Evolutionary conservation across 2,888 invertebrate species (phyloP).

Genomic region (Opisthograptis luteolata): DNA sequence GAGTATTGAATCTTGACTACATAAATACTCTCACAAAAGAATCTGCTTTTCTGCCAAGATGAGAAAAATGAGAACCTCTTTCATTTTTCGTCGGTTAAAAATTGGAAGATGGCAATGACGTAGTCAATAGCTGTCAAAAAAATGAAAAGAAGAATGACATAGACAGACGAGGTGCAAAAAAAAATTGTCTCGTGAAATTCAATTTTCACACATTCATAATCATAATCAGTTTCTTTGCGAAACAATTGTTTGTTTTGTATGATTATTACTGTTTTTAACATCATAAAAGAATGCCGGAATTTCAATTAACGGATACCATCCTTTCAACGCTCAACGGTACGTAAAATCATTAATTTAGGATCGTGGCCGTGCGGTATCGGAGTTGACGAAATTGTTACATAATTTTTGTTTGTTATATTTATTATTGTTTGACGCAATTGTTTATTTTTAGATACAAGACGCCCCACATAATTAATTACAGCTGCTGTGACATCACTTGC

Average conservation of each 20-base stretch:
- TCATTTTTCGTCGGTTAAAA: too few species aligned
- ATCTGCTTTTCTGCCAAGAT: too few species aligned
- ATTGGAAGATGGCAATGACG: too few species aligned
- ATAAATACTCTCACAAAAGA: too few species aligned
- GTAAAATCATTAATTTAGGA: conserved; percentile 8
- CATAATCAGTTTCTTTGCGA: too few species aligned
- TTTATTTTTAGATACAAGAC: conserved; percentile 76
- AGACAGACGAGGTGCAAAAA: too few species aligned
- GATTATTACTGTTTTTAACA: conserved; percentile 3
- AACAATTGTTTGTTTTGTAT: conserved; percentile 1
- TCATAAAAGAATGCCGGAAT: conserved; percentile 64
- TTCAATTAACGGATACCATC: conserved; percentile 67
- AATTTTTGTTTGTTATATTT: conserved; percentile 69
- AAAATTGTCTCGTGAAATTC: too few species aligned
- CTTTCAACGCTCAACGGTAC: conserved; percentile 70
- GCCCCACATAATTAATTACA: conserved; percentile 57
- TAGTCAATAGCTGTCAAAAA: too few species aligned
- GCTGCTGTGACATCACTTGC: conserved; percentile 50
- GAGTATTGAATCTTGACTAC: too few species aligned
- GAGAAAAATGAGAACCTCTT: too few species aligned
- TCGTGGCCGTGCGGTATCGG: conserved; percentile 25
- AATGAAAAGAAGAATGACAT: too few species aligned
- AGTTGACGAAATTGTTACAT: conserved; percentile 62
- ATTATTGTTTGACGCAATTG: conserved; percentile 67
- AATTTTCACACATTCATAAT: too few species aligned